Conservation (phyloP, 2,797 vertebrate species). For the Euphonia xanthogaster region DNA sequence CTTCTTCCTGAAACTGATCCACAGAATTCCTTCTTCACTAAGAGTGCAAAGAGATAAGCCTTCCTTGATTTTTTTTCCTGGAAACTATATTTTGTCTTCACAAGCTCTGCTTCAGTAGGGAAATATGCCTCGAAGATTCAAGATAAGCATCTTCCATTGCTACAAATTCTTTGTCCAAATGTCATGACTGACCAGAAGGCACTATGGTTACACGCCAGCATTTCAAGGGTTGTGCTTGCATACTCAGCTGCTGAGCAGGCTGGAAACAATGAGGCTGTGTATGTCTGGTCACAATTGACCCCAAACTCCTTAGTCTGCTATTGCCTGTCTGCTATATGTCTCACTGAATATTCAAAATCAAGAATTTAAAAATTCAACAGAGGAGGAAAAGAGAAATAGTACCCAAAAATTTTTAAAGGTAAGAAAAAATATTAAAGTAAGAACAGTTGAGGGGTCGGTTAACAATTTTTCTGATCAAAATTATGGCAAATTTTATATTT, state of each 20-base stretch:
- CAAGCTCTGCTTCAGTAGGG: not conserved
- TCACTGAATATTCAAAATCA: not conserved
- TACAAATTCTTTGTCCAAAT: not conserved
- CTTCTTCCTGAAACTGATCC: not conserved
- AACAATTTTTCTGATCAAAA: not conserved
- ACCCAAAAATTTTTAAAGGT: not conserved
- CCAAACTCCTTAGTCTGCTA: not conserved
- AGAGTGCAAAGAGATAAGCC: not conserved
- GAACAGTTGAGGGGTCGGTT: not conserved
- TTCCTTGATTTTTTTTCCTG: not conserved
- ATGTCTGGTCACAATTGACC: not conserved
- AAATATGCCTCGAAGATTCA: not conserved
- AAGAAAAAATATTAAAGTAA: not conserved
- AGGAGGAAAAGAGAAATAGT: not conserved
- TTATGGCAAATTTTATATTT: not conserved
- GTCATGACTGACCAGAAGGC: not conserved
- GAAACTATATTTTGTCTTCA: not conserved
- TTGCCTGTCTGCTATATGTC: not conserved
- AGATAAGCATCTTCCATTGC: not conserved
- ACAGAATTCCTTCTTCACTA: not conserved
- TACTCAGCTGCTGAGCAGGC: not conserved
- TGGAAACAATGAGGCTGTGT: not conserved
- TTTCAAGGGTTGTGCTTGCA: not conserved
- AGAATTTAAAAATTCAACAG: not conserved
- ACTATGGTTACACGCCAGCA: fast-evolving